Percentiles rank a stretch among this genome's conserved stretches.
phyloP scores from a whole-genome alignment of 2,888 invertebrate genomes.

The Drosophila borborema region DNA sequence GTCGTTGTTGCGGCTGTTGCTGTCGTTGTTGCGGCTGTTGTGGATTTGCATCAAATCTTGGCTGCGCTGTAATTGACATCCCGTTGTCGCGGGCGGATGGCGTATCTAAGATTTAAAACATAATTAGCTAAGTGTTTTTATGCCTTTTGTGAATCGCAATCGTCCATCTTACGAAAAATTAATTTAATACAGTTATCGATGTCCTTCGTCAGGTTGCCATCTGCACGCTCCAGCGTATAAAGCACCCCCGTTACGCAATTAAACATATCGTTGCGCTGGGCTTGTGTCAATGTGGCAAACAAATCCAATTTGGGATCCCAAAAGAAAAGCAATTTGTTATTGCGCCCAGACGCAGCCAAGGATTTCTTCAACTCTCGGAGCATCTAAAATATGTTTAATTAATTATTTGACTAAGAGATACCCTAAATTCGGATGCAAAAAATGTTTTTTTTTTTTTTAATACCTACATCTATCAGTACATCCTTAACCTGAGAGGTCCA shows the following conservation, averaged over 20 bases:
- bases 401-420: neutral
- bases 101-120: constrained; percentile 23
- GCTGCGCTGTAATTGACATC: neutral
- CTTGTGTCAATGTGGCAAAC: constrained; percentile 41
- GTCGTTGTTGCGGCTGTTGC: neutral
- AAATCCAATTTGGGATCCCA: constrained; percentile 74
- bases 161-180: constrained; percentile 45
- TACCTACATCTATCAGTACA: constrained; percentile 71
- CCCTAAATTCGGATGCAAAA: too few species aligned
- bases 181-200: constrained; percentile 13
- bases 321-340: constrained; percentile 61
- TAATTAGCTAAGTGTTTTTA: neutral
- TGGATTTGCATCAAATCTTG: neutral
- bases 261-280: constrained; percentile 53
- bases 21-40: neutral
- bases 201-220: constrained; percentile 43
- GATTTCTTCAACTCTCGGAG: constrained; percentile 47
- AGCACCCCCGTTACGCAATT: constrained; percentile 41
- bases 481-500: constrained; percentile 23
- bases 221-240: constrained; percentile 38
- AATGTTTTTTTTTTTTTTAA: neutral
- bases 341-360: constrained; percentile 18
- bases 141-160: neutral
- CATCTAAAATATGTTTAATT: constrained; percentile 52
- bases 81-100: neutral